These are phyloP conservation scores for Trichoplusia ni DNA, from an alignment of 1,140 invertebrate genomes.

Conservation along the genomic window DNA sequence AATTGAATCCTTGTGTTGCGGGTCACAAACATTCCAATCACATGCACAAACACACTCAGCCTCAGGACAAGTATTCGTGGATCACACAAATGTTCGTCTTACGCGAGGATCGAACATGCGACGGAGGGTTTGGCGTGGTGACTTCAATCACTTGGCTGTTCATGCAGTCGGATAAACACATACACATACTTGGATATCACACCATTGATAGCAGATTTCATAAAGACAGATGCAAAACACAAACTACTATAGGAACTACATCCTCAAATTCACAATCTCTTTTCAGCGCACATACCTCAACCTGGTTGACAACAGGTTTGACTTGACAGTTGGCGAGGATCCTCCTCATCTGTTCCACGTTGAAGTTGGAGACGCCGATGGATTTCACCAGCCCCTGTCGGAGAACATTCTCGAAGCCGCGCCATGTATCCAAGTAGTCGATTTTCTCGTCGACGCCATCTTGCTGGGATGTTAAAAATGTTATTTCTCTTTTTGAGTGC, in stretches of 20 bases:
- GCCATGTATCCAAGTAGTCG: slow-evolving; percentile 83
- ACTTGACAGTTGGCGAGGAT: slow-evolving; percentile 85
- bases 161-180: no score
- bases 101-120: no score
- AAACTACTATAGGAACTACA: neutral
- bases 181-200: no score
- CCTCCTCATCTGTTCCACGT: slow-evolving; percentile 88
- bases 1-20: no score
- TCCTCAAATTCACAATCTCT: neutral
- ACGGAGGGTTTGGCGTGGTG: no score
- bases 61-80: no score
- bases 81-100: no score
- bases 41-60: no score
- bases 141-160: no score
- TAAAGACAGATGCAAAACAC: neutral
- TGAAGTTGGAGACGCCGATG: slow-evolving; percentile 96
- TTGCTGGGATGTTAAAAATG: slow-evolving; percentile 40
- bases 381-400: slow-evolving; percentile 86
- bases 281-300: slow-evolving; percentile 87
- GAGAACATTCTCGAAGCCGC: slow-evolving; percentile 87
- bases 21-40: no score
- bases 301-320: slow-evolving; percentile 89
- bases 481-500: no score
- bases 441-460: slow-evolving; percentile 69
- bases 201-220: neutral